These are phyloP conservation scores for Drosophila birchii DNA, from an alignment of 2,888 invertebrate genomes.

Conservation along the genomic window DNA sequence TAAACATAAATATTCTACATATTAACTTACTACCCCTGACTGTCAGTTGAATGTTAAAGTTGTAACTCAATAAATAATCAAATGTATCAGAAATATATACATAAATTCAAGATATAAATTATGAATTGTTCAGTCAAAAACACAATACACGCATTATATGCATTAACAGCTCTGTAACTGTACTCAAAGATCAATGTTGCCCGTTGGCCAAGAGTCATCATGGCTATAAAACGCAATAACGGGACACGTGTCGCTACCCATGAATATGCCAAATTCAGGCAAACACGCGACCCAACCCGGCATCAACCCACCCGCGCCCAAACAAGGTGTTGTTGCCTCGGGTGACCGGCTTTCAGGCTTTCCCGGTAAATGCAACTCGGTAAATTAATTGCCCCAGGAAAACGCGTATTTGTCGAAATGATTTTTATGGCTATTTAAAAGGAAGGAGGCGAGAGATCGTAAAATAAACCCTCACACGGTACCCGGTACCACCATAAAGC, in stretches of 20 bases:
- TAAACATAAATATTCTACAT: no score
- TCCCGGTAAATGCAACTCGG: slow-evolving; percentile 20
- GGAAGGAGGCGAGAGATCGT: slow-evolving; percentile 51
- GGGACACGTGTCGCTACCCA: slow-evolving; percentile 61
- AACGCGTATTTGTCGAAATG: slow-evolving; percentile 39
- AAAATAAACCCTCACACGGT: slow-evolving; percentile 45
- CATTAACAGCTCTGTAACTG: slow-evolving; percentile 29
- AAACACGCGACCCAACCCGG: slow-evolving; percentile 40
- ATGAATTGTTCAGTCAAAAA: no score
- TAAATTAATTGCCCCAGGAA: slow-evolving; percentile 56
- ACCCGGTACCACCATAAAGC: slow-evolving; percentile 16
- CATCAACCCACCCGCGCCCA: slow-evolving; percentile 21
- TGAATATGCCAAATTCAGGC: slow-evolving; percentile 49
- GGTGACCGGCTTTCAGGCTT: slow-evolving; percentile 53
- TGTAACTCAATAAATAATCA: background rate
- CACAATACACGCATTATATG: slow-evolving; percentile 6
- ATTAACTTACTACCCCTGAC: background rate
- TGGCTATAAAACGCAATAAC: slow-evolving; percentile 54
- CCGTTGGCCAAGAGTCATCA: slow-evolving; percentile 33
- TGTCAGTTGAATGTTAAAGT: background rate
- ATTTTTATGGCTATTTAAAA: slow-evolving; percentile 59
- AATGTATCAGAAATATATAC: background rate
- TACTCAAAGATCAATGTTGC: slow-evolving; percentile 13
- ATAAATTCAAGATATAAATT: background rate
- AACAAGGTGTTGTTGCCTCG: slow-evolving; percentile 66